Conservation (phyloP, 1,140 invertebrate species). For the Drosophila saltans region DNA sequence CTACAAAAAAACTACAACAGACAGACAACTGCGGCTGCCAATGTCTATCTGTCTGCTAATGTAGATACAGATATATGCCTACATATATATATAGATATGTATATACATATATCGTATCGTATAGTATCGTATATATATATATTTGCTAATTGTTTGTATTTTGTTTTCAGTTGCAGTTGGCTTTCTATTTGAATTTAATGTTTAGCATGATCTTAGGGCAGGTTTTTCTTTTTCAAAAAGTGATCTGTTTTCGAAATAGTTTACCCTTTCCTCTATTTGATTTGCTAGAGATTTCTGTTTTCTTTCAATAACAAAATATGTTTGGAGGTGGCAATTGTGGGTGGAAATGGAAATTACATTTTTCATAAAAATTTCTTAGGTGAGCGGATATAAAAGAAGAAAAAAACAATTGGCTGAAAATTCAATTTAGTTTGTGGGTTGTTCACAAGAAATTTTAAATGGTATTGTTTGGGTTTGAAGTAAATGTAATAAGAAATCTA, state of each 20-base stretch:
- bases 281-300: conserved; percentile 38
- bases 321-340: not conserved
- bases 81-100: not conserved
- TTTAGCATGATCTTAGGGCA: conserved; percentile 4
- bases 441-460: too few relatives aligned
- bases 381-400: not conserved
- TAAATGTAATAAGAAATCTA: too few relatives aligned
- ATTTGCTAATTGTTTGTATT: conserved; percentile 66
- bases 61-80: conserved; percentile 13
- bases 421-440: too few relatives aligned
- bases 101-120: conserved; percentile 14
- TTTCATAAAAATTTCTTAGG: not conserved
- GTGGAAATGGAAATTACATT: conserved; percentile 14
- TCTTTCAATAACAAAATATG: conserved; percentile 17
- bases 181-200: conserved; percentile 21
- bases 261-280: conserved; percentile 28
- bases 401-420: not conserved
- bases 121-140: conserved; percentile 20
- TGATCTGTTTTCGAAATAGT: conserved; percentile 28
- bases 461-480: too few relatives aligned
- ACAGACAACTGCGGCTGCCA: conserved; percentile 55
- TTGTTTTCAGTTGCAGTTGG: conserved; percentile 48
- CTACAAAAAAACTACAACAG: conserved; percentile 50
- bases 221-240: not conserved
- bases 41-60: conserved; percentile 61